Evolutionary conservation across 1,140 invertebrate genomes (phyloP), one percentile per base, ranked within the genome.

Genomic region (Hydropsyche tenuis): DNA sequence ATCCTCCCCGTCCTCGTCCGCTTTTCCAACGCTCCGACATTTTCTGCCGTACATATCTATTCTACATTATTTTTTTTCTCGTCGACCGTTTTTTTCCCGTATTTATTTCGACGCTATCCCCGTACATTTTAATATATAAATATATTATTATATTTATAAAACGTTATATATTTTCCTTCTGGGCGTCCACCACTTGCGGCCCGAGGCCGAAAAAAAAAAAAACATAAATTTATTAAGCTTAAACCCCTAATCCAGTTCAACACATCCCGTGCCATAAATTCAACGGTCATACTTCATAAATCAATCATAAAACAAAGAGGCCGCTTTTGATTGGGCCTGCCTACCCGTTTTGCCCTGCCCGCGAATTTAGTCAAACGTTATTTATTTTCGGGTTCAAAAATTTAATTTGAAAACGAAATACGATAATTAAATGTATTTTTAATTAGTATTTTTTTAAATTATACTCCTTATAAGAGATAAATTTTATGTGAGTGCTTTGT

Each of bases 231-330:
- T 77, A 75, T 77, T 70, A 73, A 60, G 70, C 43, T 71, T 73
- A 70, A 74, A 70, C 73, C 76, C 76, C 73, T 77, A 77, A 77
- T 77, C 76, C 76, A 77, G 76, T 77, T 77, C 73, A 75, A 73
- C 73, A 77, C 76, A 73, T 77, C 73, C 76, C 53, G 27, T 56
- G 69, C 69, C 64, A 72, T 77, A 77, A 77, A 77, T 74, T 77
- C 65, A 53, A 64, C 70, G 73, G 76, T 75, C 73, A 73, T 74
- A 74, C 70, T 74, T 77, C 73, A 74, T 77, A 77, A 77, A 77
- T 77, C 76, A 77, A 77, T 74, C 76, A 75, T 14, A 45, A 77
- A 77, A 77, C 75, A 69, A 77, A 77, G 69, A 72, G 73, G 73
- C 73, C 76, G 73, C 70, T 70, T 74, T 73, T 77, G 76, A 77